Conservation (phyloP, 1,140 invertebrate species). For the Himalopsyche phryganea region DNA sequence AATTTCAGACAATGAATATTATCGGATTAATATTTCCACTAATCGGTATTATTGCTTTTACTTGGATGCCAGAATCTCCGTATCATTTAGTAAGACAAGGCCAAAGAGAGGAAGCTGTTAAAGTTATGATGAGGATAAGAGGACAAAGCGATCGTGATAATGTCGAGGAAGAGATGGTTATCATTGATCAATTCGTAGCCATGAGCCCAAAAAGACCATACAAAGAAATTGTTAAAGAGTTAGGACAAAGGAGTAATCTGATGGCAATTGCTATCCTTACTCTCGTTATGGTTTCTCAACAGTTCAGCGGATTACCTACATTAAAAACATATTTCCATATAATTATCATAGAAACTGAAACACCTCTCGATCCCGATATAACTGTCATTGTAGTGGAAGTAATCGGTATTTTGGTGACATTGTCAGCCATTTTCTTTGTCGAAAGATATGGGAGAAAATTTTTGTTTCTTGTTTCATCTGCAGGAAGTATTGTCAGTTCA, state of each 20-base stretch:
- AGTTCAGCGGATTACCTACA: slow-evolving; percentile 7
- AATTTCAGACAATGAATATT: neutral
- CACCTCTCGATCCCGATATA: neutral
- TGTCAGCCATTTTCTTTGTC: neutral
- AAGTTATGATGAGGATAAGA: slow-evolving; percentile 61
- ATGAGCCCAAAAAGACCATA: slow-evolving; percentile 22
- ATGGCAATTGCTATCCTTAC: neutral
- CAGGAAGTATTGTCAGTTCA: neutral
- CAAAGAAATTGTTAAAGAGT: slow-evolving; percentile 7
- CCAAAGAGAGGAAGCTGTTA: slow-evolving; percentile 50
- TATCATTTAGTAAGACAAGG: slow-evolving; percentile 61
- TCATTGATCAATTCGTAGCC: neutral
- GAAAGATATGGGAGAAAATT: neutral
- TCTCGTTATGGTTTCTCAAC: neutral
- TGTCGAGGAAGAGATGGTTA: slow-evolving; percentile 36
- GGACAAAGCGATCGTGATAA: slow-evolving; percentile 39
- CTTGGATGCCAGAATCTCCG: slow-evolving; percentile 65
- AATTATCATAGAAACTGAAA: slow-evolving; percentile 3
- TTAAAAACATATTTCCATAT: slow-evolving; percentile 3
- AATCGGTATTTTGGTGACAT: neutral
- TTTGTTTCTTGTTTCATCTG: neutral
- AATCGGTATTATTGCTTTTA: slow-evolving; percentile 55
- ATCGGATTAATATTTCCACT: slow-evolving; percentile 53
- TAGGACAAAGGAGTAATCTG: slow-evolving; percentile 1
- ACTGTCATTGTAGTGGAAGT: slow-evolving; percentile 3